Evolutionary conservation across 2,113 vertebrate species (phyloP).

Genomic region (Trogon melanurus): DNA sequence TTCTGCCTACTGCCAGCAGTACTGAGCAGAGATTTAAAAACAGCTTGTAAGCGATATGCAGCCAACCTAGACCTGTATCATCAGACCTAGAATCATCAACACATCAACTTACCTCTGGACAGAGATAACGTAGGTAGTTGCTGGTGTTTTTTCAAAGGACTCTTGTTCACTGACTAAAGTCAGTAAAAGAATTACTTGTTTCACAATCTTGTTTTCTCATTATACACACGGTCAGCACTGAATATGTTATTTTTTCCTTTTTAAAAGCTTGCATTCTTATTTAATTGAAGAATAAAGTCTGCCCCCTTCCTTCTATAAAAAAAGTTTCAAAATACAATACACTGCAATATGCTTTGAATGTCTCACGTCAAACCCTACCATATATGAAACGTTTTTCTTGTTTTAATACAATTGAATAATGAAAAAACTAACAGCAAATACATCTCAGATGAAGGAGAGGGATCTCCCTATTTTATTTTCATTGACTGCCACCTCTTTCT

Average conservation of each 20-base stretch:
- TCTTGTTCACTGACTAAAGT: rapidly evolving
- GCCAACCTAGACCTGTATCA: not conserved
- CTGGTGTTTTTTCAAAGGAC: constrained; percentile 8
- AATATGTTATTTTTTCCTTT: not conserved
- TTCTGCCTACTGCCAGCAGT: constrained; percentile 32
- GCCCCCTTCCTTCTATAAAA: not conserved
- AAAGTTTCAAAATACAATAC: not conserved
- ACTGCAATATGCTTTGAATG: not conserved
- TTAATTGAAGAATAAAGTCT: not conserved
- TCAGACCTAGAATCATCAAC: not conserved
- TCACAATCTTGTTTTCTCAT: not conserved
- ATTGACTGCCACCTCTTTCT: not conserved
- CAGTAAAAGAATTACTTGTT: not conserved
- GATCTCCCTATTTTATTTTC: not conserved
- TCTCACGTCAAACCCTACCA: not conserved
- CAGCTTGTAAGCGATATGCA: not conserved
- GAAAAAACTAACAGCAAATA: not conserved
- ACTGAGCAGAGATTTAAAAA: constrained; percentile 9
- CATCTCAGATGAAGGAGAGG: not conserved
- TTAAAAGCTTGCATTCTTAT: not conserved
- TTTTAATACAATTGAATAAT: not conserved
- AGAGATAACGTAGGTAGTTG: not conserved
- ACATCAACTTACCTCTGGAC: not conserved
- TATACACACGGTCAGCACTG: not conserved
- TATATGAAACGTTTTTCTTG: not conserved